Evolutionary conservation across 2,888 invertebrate genomes (phyloP), one percentile per base, ranked within the genome.

Genomic region (Temnothorax ravouxi): DNA sequence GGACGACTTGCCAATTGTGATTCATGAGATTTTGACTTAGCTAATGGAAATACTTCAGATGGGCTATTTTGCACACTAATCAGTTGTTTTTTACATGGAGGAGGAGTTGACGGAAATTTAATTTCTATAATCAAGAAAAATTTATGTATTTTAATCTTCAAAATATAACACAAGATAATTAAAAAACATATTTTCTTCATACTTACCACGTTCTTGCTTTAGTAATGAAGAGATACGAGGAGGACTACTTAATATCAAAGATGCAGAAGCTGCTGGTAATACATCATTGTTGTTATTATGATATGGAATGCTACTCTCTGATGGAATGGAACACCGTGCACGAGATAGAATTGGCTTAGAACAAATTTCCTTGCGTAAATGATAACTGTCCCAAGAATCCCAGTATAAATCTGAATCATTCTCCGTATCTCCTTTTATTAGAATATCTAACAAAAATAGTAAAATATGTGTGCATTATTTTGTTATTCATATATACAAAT

Each of bases 21-120:
- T 95, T 99, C 99, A 95, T 99, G 98, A 62, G 98, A 98, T 93
- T 98, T 97, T 87, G 98, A 98, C 95, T 98, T 98, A 84, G 97
- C 98, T 90, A 99, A 96, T 15, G 98, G 97, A 88, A 94, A 94
- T 77, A 93, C 93, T 88, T 95, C 94, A 80, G 94, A 91, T 21
- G 93, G 92, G 52, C 93, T 91, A 72, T 93, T 94, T 84, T 94
- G 94, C 54, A 96, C 95, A 77, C 96, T 95, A 87, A 96, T 96
- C 91, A 97, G 97, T 95, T 97, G 97, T 95, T 96, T 97, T 92
- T 96, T 97, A 91, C 97, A 97, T 69, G 97, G 97, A 61, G 98
- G 98, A 61, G 98, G 98, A 6, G 34, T 98, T 3, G 97, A 96
- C 11, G 97, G 97, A 92, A 97, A 97, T 93, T 97, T 97, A 87